Evolutionary conservation across 1,140 invertebrate genomes (phyloP).

Genomic region (Brachionus angularis): DNA sequence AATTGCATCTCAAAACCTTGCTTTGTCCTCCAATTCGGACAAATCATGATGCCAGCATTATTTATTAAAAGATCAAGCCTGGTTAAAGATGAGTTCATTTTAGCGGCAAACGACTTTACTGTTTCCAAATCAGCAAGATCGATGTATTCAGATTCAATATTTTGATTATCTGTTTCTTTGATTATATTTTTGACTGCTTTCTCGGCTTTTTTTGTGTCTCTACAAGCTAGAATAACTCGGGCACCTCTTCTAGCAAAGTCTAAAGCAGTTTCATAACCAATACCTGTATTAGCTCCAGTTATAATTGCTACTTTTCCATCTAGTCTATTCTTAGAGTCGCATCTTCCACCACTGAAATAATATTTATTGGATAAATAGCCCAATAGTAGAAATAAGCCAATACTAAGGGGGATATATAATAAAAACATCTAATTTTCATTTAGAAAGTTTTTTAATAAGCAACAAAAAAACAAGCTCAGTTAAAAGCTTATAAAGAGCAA

Average conservation of each 20-base stretch:
- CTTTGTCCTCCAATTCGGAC: slow-evolving; percentile 51
- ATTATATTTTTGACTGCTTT: slow-evolving; percentile 65
- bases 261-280: slow-evolving; percentile 75
- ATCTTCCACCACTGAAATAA: slow-evolving; percentile 30
- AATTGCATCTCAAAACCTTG: slow-evolving; percentile 61
- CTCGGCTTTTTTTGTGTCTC: slow-evolving; percentile 71
- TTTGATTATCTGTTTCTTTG: slow-evolving; percentile 65
- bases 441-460: too few relatives aligned
- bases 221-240: slow-evolving; percentile 74
- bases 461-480: too few relatives aligned
- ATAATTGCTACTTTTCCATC: slow-evolving; percentile 75
- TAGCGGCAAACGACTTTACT: slow-evolving; percentile 67
- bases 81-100: slow-evolving; percentile 61
- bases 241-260: slow-evolving; percentile 65
- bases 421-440: too few relatives aligned
- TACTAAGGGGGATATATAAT: too few relatives aligned
- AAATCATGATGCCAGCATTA: slow-evolving; percentile 69
- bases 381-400: not conserved
- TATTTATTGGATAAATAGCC: not conserved
- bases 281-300: slow-evolving; percentile 81
- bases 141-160: slow-evolving; percentile 69
- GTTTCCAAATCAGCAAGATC: slow-evolving; percentile 70
- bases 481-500: too few relatives aligned
- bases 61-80: slow-evolving; percentile 66
- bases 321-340: slow-evolving; percentile 46